These are phyloP conservation scores for Melanotaenia parkinsoni DNA, from an alignment of 2,797 vertebrate genomes.

Conservation along the genomic window DNA sequence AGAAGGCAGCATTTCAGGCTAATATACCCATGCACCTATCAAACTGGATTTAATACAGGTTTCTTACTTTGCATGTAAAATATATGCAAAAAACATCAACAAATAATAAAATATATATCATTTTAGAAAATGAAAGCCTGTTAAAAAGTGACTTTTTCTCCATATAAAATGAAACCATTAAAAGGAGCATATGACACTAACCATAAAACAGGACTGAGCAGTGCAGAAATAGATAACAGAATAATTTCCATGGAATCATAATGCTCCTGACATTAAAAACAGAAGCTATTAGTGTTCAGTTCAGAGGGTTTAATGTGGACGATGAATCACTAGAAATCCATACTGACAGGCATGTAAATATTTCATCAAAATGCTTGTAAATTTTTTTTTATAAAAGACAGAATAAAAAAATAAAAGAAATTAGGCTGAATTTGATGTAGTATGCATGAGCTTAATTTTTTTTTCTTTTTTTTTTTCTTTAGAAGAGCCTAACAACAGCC, in stretches of 20 bases:
- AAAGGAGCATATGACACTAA: slow-evolving; percentile 50
- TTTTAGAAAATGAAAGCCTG: slow-evolving; percentile 37
- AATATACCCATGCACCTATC: not conserved
- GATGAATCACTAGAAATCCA: slow-evolving; percentile 57
- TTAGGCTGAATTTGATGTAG: slow-evolving; percentile 30
- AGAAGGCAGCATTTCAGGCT: not conserved
- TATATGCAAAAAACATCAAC: slow-evolving; percentile 44
- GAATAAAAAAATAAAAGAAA: not conserved
- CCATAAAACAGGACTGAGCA: slow-evolving; percentile 57
- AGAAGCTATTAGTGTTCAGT: slow-evolving; percentile 54
- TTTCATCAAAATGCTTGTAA: slow-evolving; percentile 35
- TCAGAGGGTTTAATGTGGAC: slow-evolving; percentile 48
- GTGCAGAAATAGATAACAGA: slow-evolving; percentile 45
- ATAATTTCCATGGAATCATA: slow-evolving; percentile 43
- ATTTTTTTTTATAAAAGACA: slow-evolving; percentile 1
- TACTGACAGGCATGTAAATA: slow-evolving; percentile 38
- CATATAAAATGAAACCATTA: slow-evolving; percentile 59
- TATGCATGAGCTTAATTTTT: not conserved
- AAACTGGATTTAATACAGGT: slow-evolving; percentile 1
- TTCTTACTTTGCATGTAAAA: slow-evolving; percentile 2
- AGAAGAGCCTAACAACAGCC: slow-evolving; percentile 29
- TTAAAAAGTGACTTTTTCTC: slow-evolving; percentile 58
- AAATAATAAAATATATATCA: slow-evolving; percentile 32
- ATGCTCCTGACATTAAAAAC: slow-evolving; percentile 49
- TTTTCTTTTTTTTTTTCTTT: slow-evolving; percentile 44